A percentile compares a stretch with the other conserved stretches of the same genome.
Evolutionary conservation across 2,888 invertebrate genomes (phyloP).

Genomic region (Cryptocheilus praepositus): DNA sequence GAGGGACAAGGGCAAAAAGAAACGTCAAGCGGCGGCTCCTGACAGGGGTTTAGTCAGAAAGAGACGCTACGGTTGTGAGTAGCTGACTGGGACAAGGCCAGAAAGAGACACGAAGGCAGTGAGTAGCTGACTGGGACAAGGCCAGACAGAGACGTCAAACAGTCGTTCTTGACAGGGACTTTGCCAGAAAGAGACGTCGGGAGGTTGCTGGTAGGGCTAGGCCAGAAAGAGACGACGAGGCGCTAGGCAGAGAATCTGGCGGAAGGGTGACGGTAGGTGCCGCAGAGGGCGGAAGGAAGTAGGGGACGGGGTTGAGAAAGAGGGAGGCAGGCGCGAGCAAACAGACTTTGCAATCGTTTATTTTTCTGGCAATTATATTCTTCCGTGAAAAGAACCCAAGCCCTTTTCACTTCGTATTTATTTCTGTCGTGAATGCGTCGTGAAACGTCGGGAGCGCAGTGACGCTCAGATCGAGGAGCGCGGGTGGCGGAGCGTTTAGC

Average conservation of each 20-base stretch:
- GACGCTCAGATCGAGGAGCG: conserved; percentile 13
- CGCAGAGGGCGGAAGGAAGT: conserved; percentile 19
- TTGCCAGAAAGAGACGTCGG: too few relatives aligned
- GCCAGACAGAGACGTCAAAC: too few relatives aligned
- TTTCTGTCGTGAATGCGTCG: conserved; percentile 64
- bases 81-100: too few relatives aligned
- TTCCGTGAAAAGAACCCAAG: conserved; percentile 67
- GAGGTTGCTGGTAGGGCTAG: too few relatives aligned
- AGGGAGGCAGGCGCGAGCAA: conserved; percentile 59
- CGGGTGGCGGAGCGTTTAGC: neutral
- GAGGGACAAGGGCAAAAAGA: too few relatives aligned
- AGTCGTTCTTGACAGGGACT: too few relatives aligned
- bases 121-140: too few relatives aligned
- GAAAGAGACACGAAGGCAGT: too few relatives aligned
- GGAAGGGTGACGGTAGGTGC: conserved; percentile 29
- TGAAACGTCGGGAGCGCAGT: conserved; percentile 51
- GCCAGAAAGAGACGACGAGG: neutral
- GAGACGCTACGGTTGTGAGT: too few relatives aligned
- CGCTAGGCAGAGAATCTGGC: conserved; percentile 7
- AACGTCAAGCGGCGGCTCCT: too few relatives aligned
- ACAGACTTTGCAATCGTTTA: conserved; percentile 70
- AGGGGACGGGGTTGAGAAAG: conserved; percentile 11
- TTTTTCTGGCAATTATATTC: conserved; percentile 74
- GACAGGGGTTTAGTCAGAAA: too few relatives aligned
- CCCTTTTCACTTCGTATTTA: conserved; percentile 69